phyloP scores from a whole-genome alignment of 2,113 vertebrate species.

The Lagopus muta region DNA sequence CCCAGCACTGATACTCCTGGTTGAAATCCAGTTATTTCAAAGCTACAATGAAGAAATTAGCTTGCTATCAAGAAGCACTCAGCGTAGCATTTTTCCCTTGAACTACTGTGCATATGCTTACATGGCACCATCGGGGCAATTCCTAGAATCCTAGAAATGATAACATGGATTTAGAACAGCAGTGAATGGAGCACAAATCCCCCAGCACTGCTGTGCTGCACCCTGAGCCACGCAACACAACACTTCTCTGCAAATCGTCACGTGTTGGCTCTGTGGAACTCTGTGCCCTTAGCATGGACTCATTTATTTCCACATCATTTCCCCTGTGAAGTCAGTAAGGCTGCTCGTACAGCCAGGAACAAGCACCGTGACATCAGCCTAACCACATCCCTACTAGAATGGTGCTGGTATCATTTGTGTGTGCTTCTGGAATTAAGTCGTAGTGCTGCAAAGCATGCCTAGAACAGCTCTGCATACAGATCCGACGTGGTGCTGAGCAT shows the following conservation, averaged over 20 bases:
- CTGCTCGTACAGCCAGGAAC: not conserved
- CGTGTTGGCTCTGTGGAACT: not conserved
- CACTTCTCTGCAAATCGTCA: not conserved
- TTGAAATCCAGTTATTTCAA: not conserved
- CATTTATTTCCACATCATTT: not conserved
- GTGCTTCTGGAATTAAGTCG: not conserved
- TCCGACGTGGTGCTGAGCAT: not conserved
- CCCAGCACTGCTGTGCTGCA: not conserved
- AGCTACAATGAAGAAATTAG: not conserved
- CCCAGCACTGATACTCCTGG: not conserved
- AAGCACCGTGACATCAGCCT: not conserved
- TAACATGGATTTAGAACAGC: not conserved
- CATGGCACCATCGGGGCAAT: not conserved
- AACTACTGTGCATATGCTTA: not conserved
- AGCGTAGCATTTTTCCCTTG: not conserved
- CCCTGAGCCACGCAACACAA: not conserved
- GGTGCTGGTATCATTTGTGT: not conserved
- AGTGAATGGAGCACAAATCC: not conserved
- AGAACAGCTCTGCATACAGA: not conserved
- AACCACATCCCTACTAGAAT: not conserved
- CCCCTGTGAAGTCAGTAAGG: not conserved
- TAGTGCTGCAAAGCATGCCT: not conserved
- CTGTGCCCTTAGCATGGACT: not conserved
- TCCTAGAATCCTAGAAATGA: not conserved
- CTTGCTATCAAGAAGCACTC: accelerated